A percentile compares a stretch with the other conserved stretches of the same genome.
These are phyloP conservation scores for Crossaster papposus DNA, from an alignment of 53 echinoderm and acorn worm species.

Conservation along the genomic window DNA sequence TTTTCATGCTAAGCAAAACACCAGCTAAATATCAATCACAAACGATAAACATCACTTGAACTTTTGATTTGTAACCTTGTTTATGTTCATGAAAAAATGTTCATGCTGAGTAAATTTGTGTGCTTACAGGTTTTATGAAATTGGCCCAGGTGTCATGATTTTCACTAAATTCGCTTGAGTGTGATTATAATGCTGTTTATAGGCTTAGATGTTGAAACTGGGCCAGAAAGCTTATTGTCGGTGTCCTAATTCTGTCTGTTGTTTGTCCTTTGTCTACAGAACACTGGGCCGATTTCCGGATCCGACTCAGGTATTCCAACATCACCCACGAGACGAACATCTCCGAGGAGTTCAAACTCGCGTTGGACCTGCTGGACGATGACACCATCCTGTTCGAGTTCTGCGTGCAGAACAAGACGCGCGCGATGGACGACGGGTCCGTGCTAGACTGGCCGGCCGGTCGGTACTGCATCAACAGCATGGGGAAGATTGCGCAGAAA, in stretches of 20 bases:
- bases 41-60: too few species aligned
- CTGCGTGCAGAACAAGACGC: slow-evolving; percentile 51
- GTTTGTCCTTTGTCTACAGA: background rate
- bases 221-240: too few species aligned
- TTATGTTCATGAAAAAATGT: too few species aligned
- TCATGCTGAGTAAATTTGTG: too few species aligned
- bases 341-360: slow-evolving; percentile 50
- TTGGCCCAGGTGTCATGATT: too few species aligned
- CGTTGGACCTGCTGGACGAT: slow-evolving; percentile 19
- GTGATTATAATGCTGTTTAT: too few species aligned
- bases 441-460: slow-evolving; percentile 57
- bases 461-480: slow-evolving; percentile 62
- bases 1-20: too few species aligned
- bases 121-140: too few species aligned
- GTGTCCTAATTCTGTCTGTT: background rate
- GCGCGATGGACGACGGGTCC: slow-evolving; percentile 1
- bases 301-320: slow-evolving; percentile 44
- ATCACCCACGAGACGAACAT: slow-evolving; percentile 43
- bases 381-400: slow-evolving; percentile 54
- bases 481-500: slow-evolving; percentile 23
- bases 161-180: too few species aligned
- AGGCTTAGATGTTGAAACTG: too few species aligned
- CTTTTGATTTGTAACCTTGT: too few species aligned
- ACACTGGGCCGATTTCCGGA: slow-evolving; percentile 54
- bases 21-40: too few species aligned